Evolutionary conservation across 1,140 invertebrate species (phyloP), one percentile per base, ranked within the genome.

Genomic region (Trachymyrmex cornetzi): DNA sequence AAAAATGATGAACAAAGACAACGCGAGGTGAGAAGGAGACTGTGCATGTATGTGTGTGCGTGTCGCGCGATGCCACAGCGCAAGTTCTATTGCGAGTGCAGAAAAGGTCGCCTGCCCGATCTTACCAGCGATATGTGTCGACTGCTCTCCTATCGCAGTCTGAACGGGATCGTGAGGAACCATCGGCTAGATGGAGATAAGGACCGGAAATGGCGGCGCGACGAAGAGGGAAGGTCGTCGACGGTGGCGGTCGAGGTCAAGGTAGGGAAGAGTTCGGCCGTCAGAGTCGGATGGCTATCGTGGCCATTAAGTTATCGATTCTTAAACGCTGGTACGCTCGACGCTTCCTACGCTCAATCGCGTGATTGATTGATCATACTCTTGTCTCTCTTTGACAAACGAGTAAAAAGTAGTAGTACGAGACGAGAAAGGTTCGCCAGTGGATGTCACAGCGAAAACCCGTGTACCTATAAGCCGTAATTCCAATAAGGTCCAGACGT

Each of bases 41-140:
- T 53, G 44, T 34, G 12, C 7, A 12, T 50, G 67, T 71, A 69
- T 30, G 53, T 30, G 53, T 27, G 38, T 34, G 75, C 48, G 64
- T 50, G 67, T 77, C 27, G 84, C 44, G 85, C 77, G 72, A 93
- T 93, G 92, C 92, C 91, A 59, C 89, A 89, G 77, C 91, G 90
- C 34, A 93, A 86, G 66, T 93, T 92, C 66, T 87, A 93, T 69
- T 87, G 84, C 77, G 87, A 88, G 34, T 88, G 89, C 63, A 75
- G 55, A 30, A 91, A 92, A 75, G 91, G 79, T 69, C 93, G 91
- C 38, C 55, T 92, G 74, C 88, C 90, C 84, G 91, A 91, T 87
- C 87, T 92, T 61, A 90, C 84, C 87, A 93, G 82, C 64, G 92
- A 93, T 81, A 87, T 93, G 77, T 93, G 93, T 80, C 91, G 91